Percentiles rank a stretch among this genome's conserved stretches.
Conservation (phyloP, 2,888 invertebrate species). For the Catonia carolina region DNA sequence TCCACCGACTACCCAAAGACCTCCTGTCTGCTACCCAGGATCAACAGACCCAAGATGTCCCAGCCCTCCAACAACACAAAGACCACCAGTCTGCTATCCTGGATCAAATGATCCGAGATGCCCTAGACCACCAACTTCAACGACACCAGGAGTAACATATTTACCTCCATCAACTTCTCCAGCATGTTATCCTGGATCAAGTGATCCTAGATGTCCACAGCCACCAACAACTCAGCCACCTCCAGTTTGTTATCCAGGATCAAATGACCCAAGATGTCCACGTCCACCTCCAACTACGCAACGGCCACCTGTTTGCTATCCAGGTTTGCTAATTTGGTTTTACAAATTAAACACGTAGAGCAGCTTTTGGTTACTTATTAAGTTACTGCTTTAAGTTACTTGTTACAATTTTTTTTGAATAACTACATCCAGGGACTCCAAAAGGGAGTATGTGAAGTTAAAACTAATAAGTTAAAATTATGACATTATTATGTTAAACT, state of each 20-base stretch:
- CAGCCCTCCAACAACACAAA: constrained; percentile 42
- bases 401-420: no score
- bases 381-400: no score
- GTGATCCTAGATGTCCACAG: constrained; percentile 28
- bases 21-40: constrained; percentile 35
- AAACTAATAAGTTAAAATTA: no score
- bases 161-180: constrained; percentile 31
- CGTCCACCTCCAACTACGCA: constrained; percentile 23
- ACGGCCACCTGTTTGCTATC: constrained; percentile 35
- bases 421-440: no score
- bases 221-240: constrained; percentile 20
- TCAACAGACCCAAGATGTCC: constrained; percentile 35
- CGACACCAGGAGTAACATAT: neutral
- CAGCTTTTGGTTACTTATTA: no score
- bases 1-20: constrained; percentile 2
- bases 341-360: no score
- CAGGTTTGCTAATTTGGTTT: constrained; percentile 34
- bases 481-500: no score
- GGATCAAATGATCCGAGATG: constrained; percentile 36
- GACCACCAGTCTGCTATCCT: constrained; percentile 24
- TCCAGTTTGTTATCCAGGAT: constrained; percentile 35
- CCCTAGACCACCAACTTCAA: constrained; percentile 26
- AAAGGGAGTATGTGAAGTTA: no score
- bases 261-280: constrained; percentile 30
- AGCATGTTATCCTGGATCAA: constrained; percentile 30